These are phyloP conservation scores for Dermochelys coriacea DNA, from an alignment of 2,797 vertebrate genomes.

Conservation along the genomic window DNA sequence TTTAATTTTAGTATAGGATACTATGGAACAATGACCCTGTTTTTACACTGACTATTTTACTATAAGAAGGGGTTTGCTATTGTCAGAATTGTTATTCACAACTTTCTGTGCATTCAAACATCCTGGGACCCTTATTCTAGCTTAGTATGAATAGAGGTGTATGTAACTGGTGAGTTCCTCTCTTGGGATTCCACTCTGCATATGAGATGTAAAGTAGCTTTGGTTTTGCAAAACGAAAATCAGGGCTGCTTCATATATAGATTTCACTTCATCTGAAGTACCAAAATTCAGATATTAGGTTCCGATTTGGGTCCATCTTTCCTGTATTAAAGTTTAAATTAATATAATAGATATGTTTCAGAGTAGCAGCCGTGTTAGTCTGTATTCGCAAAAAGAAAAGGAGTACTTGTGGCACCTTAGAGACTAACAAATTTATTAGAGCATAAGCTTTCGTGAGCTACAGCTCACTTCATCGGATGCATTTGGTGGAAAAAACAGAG, in stretches of 20 bases:
- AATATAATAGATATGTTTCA: not conserved
- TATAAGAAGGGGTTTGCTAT: not conserved
- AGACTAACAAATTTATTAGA: too few species aligned
- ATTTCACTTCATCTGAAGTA: not conserved
- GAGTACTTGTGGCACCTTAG: too few species aligned
- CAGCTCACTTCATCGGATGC: too few species aligned
- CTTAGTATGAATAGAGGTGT: not conserved
- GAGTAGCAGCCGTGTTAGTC: too few species aligned
- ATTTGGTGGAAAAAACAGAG: too few species aligned
- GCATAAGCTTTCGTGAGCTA: too few species aligned
- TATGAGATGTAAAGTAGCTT: not conserved
- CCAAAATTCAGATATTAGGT: not conserved
- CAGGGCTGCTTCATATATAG: not conserved
- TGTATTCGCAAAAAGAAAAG: too few species aligned
- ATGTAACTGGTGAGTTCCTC: not conserved
- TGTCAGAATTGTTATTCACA: not conserved
- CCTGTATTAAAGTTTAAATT: not conserved
- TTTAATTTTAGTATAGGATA: conserved; percentile 3
- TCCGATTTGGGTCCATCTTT: not conserved
- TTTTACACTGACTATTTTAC: conserved; percentile 44
- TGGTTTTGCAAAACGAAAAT: conserved; percentile 17
- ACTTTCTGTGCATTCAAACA: not conserved
- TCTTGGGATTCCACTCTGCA: not conserved
- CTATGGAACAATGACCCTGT: not conserved
- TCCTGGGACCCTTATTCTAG: not conserved